phyloP scores from a whole-genome alignment of 2,888 invertebrate genomes.

The Cerceris ruficornis region DNA sequence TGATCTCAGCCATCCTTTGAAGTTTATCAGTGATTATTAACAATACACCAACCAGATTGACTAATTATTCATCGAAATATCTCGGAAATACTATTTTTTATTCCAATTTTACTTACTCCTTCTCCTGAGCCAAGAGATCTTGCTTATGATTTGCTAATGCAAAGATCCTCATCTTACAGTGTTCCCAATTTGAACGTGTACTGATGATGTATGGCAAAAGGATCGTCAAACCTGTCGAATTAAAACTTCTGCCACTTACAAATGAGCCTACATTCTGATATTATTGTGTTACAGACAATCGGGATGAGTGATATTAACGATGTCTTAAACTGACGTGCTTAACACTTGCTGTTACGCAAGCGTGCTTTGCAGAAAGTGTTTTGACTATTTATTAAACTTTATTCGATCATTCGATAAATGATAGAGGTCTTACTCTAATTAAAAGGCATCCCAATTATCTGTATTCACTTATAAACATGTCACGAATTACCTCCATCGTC shows the following conservation, averaged over 20 bases:
- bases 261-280: constrained; percentile 46
- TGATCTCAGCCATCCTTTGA: constrained; percentile 93
- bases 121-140: constrained; percentile 90
- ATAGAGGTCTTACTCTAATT: not conserved
- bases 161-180: constrained; percentile 91
- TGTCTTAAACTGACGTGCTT: not conserved
- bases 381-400: too few species aligned
- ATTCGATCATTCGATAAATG: not conserved
- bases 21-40: constrained; percentile 62
- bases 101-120: constrained; percentile 87
- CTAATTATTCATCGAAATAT: not conserved
- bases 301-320: not conserved
- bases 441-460: constrained; percentile 24
- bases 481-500: constrained; percentile 89
- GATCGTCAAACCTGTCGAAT: constrained; percentile 86
- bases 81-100: not conserved
- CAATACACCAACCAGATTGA: too few species aligned
- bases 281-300: constrained; percentile 1
- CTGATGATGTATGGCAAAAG: constrained; percentile 93
- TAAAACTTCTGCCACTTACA: constrained; percentile 55
- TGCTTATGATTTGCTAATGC: constrained; percentile 91
- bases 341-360: too few species aligned
- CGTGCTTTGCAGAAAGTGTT: too few species aligned
- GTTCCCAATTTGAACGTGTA: constrained; percentile 89
- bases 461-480: constrained; percentile 21